A percentile compares a stretch with the other conserved stretches of the same genome.
These are phyloP conservation scores for Peromyscus aztecus DNA, from an alignment of 2,797 vertebrate species.

Conservation along the genomic window DNA sequence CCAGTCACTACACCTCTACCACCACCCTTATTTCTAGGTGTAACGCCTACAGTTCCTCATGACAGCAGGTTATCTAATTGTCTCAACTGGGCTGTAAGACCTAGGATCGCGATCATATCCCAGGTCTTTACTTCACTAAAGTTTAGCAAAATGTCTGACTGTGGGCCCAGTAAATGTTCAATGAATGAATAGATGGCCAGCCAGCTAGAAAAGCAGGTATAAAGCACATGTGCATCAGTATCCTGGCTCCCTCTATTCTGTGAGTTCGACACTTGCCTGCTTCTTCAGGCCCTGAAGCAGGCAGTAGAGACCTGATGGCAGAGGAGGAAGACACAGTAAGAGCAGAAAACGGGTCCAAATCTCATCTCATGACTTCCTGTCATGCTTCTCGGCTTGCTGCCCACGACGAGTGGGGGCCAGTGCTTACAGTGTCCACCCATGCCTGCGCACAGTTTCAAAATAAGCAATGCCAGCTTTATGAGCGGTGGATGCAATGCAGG, in stretches of 20 bases:
- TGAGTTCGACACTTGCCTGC: neutral
- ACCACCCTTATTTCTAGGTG: neutral
- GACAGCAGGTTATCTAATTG: neutral
- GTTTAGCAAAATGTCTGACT: neutral
- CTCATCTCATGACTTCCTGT: neutral
- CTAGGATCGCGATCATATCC: neutral
- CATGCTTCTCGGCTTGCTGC: neutral
- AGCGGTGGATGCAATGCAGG: too few relatives aligned
- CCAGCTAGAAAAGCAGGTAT: neutral
- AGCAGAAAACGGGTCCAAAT: neutral
- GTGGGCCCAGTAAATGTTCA: neutral
- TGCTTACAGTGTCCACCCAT: too few relatives aligned
- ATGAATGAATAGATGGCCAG: neutral
- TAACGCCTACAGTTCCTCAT: neutral
- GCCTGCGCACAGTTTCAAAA: neutral
- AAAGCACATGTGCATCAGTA: neutral
- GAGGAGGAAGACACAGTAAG: neutral
- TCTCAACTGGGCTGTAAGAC: neutral
- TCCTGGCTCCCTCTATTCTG: neutral
- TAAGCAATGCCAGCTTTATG: accelerated
- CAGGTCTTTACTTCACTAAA: neutral
- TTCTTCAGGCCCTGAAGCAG: neutral
- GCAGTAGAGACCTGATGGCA: neutral
- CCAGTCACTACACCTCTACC: neutral
- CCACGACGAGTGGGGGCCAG: neutral